These are phyloP conservation scores for Petrolisthes manimaculis DNA, from an alignment of 2,888 invertebrate genomes.

Conservation along the genomic window DNA sequence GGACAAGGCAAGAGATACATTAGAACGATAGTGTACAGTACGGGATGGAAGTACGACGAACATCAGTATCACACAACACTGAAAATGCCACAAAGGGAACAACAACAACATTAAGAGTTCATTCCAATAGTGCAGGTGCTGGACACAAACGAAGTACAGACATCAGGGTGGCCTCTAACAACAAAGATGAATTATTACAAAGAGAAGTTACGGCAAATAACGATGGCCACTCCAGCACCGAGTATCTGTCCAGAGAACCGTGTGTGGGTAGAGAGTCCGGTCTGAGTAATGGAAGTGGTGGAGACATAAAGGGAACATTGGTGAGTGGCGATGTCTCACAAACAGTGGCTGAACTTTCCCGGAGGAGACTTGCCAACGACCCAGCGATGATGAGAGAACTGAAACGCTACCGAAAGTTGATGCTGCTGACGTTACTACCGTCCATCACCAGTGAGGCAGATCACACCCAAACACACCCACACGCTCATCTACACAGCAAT, in stretches of 20 bases:
- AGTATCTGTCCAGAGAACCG: not conserved
- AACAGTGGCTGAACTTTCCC: slow-evolving; percentile 32
- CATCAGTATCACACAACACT: too few species aligned
- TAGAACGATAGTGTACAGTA: too few species aligned
- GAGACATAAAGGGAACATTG: not conserved
- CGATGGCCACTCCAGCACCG: too few species aligned
- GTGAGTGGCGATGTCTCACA: not conserved
- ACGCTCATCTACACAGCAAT: not conserved
- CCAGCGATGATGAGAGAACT: slow-evolving; percentile 62
- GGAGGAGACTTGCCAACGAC: slow-evolving; percentile 58
- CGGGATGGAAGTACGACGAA: too few species aligned
- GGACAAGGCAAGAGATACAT: too few species aligned
- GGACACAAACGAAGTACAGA: too few species aligned
- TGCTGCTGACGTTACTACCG: slow-evolving; percentile 59
- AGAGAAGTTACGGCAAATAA: too few species aligned
- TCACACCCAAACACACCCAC: slow-evolving; percentile 20
- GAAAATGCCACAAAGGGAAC: too few species aligned
- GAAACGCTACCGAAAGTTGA: slow-evolving; percentile 52
- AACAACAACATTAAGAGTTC: too few species aligned
- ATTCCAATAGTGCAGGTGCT: too few species aligned
- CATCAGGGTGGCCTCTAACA: too few species aligned
- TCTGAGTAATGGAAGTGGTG: not conserved
- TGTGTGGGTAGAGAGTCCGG: not conserved
- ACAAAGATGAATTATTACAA: too few species aligned
- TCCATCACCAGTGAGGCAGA: slow-evolving; percentile 43